Evolutionary conservation across 2,888 invertebrate genomes (phyloP).

Genomic region (Tiliacea citrago): DNA sequence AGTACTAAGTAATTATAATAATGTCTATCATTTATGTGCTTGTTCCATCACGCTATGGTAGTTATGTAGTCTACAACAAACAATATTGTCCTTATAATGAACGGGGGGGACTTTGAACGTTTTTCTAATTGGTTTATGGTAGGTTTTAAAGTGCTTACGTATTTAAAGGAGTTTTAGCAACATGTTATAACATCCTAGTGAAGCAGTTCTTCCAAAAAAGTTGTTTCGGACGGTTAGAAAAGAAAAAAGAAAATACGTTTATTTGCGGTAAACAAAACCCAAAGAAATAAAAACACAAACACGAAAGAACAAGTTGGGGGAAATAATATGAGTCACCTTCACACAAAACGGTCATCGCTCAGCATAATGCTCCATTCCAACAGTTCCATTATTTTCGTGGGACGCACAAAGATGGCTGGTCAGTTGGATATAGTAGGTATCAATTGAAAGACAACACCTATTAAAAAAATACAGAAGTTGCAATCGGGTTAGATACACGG

Average conservation of each 20-base stretch:
- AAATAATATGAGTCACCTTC: no score
- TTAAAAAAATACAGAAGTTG: no score
- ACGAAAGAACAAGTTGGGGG: no score
- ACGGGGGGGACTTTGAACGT: slow-evolving; percentile 10
- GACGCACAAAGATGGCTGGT: not conserved
- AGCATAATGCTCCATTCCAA: no score
- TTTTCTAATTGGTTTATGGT: slow-evolving; percentile 9
- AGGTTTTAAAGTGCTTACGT: not conserved
- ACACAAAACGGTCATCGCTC: no score
- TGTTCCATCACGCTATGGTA: slow-evolving; percentile 29
- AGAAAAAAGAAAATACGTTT: no score
- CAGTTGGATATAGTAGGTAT: no score
- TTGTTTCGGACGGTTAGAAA: not conserved
- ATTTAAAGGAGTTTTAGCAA: not conserved
- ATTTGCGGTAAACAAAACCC: no score
- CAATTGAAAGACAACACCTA: no score
- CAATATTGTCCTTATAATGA: slow-evolving; percentile 4
- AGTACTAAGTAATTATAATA: not conserved
- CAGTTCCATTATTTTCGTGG: not conserved
- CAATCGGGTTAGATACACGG: no score
- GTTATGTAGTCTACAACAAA: slow-evolving; percentile 27
- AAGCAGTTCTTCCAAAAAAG: not conserved
- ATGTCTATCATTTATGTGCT: not conserved
- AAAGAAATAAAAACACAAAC: no score
- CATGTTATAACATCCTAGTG: not conserved